phyloP scores from a whole-genome alignment of 2,888 invertebrate species.

The Alsophila aescularia region DNA sequence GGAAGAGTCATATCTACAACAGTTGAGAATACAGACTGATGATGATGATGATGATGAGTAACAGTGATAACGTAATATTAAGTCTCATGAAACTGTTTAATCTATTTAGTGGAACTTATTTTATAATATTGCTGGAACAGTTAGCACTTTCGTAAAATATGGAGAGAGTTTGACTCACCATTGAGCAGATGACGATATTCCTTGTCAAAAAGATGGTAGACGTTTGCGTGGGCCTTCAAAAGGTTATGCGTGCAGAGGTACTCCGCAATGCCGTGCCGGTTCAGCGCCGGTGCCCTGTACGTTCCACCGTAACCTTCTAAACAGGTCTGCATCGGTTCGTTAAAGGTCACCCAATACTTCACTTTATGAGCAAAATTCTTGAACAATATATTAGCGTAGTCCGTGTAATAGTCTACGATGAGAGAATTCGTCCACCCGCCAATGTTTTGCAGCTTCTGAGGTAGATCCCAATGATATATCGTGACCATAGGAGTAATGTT shows the following conservation, averaged over 20 bases:
- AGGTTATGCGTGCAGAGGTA: constrained; percentile 90
- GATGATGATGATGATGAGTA: too few species aligned
- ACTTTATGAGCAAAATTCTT: constrained; percentile 86
- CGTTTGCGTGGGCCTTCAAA: constrained; percentile 89
- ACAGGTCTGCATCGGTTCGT: constrained; percentile 88
- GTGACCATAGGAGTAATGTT: constrained; percentile 89
- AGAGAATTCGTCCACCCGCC: constrained; percentile 88
- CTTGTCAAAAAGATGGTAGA: constrained; percentile 86
- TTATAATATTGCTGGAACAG: too few species aligned
- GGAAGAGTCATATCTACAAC: too few species aligned
- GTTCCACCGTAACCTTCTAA: constrained; percentile 84
- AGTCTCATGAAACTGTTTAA: too few species aligned
- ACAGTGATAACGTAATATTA: too few species aligned
- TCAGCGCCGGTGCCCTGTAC: constrained; percentile 84
- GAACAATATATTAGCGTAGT: constrained; percentile 86
- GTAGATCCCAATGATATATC: constrained; percentile 89
- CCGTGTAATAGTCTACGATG: constrained; percentile 86
- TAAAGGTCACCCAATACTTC: constrained; percentile 90
- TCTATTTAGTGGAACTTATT: too few species aligned
- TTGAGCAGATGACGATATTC: constrained; percentile 82
- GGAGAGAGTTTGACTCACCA: constrained; percentile 62
- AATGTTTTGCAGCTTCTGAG: constrained; percentile 86
- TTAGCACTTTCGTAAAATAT: too few species aligned
- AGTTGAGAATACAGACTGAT: too few species aligned
- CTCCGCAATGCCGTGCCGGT: constrained; percentile 85